Percentiles rank a stretch among this genome's conserved stretches.
phyloP scores from a whole-genome alignment of 2,888 invertebrate genomes.

The Folsomia candida region DNA sequence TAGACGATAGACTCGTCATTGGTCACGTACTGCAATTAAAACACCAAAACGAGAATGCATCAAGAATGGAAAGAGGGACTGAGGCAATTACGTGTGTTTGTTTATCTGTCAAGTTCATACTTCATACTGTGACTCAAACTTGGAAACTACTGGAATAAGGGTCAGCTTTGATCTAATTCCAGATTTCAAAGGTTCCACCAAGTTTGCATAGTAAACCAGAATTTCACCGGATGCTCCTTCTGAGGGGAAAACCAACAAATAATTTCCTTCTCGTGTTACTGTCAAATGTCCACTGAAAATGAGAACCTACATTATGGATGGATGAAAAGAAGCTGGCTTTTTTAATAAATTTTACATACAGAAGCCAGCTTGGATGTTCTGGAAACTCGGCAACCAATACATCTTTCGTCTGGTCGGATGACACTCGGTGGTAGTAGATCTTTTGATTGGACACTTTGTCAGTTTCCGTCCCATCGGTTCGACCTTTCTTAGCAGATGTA shows the following conservation, averaged over 20 bases:
- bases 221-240: slow-evolving; percentile 85
- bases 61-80: no score
- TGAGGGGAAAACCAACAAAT: slow-evolving; percentile 76
- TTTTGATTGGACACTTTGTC: slow-evolving; percentile 83
- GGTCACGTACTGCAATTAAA: slow-evolving; percentile 72
- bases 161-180: slow-evolving; percentile 58
- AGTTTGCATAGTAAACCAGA: slow-evolving; percentile 77
- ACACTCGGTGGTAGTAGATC: slow-evolving; percentile 84
- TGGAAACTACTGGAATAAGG: slow-evolving; percentile 76
- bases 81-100: no score
- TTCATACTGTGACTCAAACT: slow-evolving; percentile 90
- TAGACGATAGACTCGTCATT: slow-evolving; percentile 69
- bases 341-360: slow-evolving; percentile 61
- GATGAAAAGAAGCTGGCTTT: background rate
- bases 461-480: slow-evolving; percentile 91
- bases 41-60: background rate
- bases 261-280: slow-evolving; percentile 86
- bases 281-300: slow-evolving; percentile 67
- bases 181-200: slow-evolving; percentile 58
- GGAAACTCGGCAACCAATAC: slow-evolving; percentile 83
- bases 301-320: slow-evolving; percentile 1
- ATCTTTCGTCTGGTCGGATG: slow-evolving; percentile 81
- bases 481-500: slow-evolving; percentile 60
- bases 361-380: slow-evolving; percentile 81
- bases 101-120: no score